phyloP scores from a whole-genome alignment of 2,113 vertebrate species.

The Lepus americanus region DNA sequence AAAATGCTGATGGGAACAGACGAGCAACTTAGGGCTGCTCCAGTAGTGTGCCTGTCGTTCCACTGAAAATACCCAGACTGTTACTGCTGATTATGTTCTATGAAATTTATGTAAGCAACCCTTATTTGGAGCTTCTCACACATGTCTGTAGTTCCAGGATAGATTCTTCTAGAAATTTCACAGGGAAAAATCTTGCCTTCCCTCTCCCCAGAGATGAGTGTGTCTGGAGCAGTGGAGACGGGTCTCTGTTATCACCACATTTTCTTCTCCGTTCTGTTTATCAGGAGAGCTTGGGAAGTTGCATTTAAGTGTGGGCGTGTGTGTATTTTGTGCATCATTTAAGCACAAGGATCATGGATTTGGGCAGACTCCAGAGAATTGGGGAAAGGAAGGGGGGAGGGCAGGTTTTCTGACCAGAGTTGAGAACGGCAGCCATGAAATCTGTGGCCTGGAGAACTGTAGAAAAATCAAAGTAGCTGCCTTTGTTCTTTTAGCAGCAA shows the following conservation, averaged over 20 bases:
- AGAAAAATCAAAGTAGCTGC: neutral
- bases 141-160: neutral
- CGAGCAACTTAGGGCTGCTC: no score
- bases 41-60: neutral
- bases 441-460: neutral
- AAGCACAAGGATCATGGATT: neutral
- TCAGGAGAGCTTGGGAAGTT: neutral
- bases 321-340: neutral
- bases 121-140: neutral
- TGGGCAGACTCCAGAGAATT: neutral
- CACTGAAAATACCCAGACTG: neutral
- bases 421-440: neutral
- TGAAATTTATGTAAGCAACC: neutral
- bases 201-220: neutral
- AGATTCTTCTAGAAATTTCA: neutral
- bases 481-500: neutral
- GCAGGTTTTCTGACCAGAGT: neutral
- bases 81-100: neutral
- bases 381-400: neutral
- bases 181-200: neutral
- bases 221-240: neutral
- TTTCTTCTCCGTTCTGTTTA: neutral
- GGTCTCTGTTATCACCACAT: rapidly evolving
- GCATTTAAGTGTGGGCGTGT: rapidly evolving
- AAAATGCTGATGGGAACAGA: conserved; percentile 45